Base-by-base conservation (phyloP, 2,797 vertebrate genomes). In the Chaunax sp. region DNA sequence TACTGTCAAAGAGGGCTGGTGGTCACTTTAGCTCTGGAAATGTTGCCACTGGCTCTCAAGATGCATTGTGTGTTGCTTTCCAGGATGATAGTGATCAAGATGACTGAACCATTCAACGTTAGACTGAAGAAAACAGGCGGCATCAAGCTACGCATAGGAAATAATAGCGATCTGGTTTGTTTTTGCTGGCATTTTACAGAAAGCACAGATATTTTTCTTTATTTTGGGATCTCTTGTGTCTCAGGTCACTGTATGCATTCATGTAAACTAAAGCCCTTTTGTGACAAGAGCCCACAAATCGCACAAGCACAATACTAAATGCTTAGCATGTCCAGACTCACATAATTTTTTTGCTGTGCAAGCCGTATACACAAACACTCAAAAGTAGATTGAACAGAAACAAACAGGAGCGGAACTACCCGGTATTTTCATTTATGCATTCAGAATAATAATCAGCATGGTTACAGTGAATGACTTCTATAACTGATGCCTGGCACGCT, bases 241-340 rank as follows among this genome's bases (percentile, higher is more conserved):
- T 73, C 64, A 46, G 57, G 78, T 88, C 75, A 89, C 66, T 67
- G 51, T 66, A 86, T 75, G 75, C 76, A 82, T 81, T 90, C 59
- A 64, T 88, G 81, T 87, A 85, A 91, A 89, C 73, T 70, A 79
- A 89, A 92, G 91, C 90, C 90, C 90, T 92, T 92, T 85, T 72
- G 69, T 84, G 70, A 87, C 82, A 79, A 72, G 60, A 83, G 64
- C 83, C 74, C 86, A 87, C 77, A 80, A 77, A 85, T 85, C 63
- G 69, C 72, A 81, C 75, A 38, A 75, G 71, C 57, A 80, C 73
- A 72, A 79, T 54, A 68, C 46, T 54, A 55, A 81, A 82, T 73
- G 76, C 68, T 65, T 50, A 75, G 44, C 53, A 40, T 73, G 64
- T 84, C 41, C 73, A 73, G 64, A 77, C 69, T 78, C 45, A 72